Conservation (phyloP, 2,113 vertebrate species). For the Ellobius talpinus region DNA sequence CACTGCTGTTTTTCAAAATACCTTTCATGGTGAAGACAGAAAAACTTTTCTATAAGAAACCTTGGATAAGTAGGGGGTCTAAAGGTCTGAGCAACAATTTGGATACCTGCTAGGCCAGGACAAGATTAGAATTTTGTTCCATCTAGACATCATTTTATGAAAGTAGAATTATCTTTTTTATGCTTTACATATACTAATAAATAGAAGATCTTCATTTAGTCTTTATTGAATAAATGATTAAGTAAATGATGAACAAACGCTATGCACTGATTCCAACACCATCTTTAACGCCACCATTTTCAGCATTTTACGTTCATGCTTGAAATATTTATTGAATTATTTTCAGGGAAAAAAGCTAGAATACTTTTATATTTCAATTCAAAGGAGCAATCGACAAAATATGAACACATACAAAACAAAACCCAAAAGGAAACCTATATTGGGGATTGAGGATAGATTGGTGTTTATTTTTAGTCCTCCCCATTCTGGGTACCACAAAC, state of each 20-base stretch:
- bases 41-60: not conserved
- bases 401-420: not conserved
- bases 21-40: not conserved
- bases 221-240: constrained; percentile 19
- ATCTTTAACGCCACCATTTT: not conserved
- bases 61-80: not conserved
- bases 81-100: not conserved
- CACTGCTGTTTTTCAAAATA: not conserved
- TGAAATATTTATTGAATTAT: constrained; percentile 43
- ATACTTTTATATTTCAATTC: constrained; percentile 48
- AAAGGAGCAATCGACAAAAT: constrained; percentile 14
- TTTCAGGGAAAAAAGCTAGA: constrained; percentile 41
- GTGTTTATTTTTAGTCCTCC: not conserved
- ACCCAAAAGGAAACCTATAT: not conserved
- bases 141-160: not conserved
- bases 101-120: not conserved
- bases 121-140: not conserved
- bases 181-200: not conserved
- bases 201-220: not conserved
- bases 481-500: not conserved
- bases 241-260: not conserved
- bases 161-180: not conserved
- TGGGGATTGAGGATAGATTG: not conserved
- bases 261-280: not conserved
- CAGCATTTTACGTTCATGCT: not conserved